phyloP scores from a whole-genome alignment of 2,113 vertebrate genomes.

The Strix uralensis region DNA sequence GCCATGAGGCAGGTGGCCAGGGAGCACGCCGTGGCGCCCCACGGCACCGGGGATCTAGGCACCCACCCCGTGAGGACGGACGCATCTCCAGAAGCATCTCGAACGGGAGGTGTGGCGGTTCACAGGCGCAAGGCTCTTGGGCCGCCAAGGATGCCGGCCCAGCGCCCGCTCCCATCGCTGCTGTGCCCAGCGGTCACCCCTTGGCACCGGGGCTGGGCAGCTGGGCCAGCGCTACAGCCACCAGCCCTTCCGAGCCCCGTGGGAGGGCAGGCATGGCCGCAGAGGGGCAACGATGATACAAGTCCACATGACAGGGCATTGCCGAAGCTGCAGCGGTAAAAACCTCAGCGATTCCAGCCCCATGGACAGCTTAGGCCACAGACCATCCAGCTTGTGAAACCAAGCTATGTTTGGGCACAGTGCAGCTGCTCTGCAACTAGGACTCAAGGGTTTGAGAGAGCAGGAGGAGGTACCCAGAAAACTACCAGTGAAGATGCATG shows the following conservation, averaged over 20 bases:
- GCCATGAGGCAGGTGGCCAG: not conserved
- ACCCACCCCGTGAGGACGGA: fast-evolving
- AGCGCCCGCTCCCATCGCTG: not conserved
- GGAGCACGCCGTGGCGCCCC: not conserved
- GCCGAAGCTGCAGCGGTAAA: not conserved
- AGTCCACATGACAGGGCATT: not conserved
- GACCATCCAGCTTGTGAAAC: not conserved
- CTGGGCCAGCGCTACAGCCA: not conserved
- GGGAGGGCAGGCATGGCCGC: fast-evolving
- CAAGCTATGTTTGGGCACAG: not conserved
- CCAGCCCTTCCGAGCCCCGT: fast-evolving
- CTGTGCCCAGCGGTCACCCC: fast-evolving
- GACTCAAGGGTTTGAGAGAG: not conserved
- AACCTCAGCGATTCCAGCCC: not conserved
- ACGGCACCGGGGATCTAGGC: not conserved
- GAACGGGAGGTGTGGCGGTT: fast-evolving
- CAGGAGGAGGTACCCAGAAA: not conserved
- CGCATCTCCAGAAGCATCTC: fast-evolving
- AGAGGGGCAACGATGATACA: not conserved
- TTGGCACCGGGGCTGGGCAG: fast-evolving
- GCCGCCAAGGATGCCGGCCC: fast-evolving
- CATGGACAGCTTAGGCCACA: not conserved
- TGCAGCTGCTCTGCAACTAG: not conserved
- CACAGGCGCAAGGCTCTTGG: not conserved
- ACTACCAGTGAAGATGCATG: not conserved